Base-by-base conservation (phyloP, 2,888 invertebrate species). In the Cactoblastis cactorum region DNA sequence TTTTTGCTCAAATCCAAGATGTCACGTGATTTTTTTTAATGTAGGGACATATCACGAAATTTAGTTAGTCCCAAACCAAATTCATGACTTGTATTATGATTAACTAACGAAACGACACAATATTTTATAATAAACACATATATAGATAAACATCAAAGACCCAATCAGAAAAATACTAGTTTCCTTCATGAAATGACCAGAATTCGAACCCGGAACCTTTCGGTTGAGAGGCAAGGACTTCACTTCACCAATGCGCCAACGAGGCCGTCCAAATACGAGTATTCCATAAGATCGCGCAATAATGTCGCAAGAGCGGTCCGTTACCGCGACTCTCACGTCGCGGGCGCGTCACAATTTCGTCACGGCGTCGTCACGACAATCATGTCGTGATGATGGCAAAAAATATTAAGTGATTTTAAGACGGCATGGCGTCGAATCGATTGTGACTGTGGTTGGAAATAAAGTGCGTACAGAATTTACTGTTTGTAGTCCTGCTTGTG, bases 311-410 rank as follows among this genome's bases (percentile, higher is more conserved):
- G n/a, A 43, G n/a, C 43, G 1, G 15, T 8, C 18, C 22, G 41
- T 28, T 24, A 43, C 9, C 41, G 24, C 4, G 14, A 14, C 43
- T 28, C 43, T 43, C 28, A 32, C 43, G 43, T 43, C 24, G 41
- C 43, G 43, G 4, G 8, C 43, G 28, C 28, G 43, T 43, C 43
- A 43, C 43, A 17, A 32, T 43, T 28, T 43, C 43, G 28, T 43
- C 43, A 43, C 43, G 28, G 28, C 28, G 28, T 43, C 43, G 28
- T 43, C 43, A 43, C 43, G 28, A 43, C 28, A 43, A 43, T 17
- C 2, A 14, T 3, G 17, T 43, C 43, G 28, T 43, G 43, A 43
- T 43, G 28, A 17, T 43, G 32, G 43, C 28, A 32, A 43, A 43
- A 32, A 28, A 43, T 14, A 5, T 28, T 45, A 14, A 47, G 35